Base-by-base conservation (phyloP, 53 echinoderm and acorn worm species). In the Henricia sp. region DNA sequence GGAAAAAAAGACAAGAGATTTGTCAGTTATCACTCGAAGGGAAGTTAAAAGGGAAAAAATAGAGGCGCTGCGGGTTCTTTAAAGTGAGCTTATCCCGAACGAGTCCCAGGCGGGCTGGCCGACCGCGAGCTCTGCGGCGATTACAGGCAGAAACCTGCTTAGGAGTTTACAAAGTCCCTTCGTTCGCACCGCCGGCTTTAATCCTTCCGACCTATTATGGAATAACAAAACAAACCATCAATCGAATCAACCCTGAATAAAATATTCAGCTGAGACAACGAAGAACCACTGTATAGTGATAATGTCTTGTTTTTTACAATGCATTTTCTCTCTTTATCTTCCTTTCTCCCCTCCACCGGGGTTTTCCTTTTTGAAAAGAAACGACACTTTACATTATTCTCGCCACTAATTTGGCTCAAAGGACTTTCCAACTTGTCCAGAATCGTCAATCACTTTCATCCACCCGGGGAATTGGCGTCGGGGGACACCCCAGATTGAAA, bases 31-130 rank as follows among this genome's bases (percentile, higher is more conserved):
- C 38, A 27, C 20, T 17, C 38, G 44, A 78, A 56, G 38, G 4
- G 74, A 27, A 30, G 78, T 40, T 40, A 42, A 13, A 24, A 21
- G 59, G 9, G 21, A 58, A 58, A 48, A 29, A 71, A 30, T 51
- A 50, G 50, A 72, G 50, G 67, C 48, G 80, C 80, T 64, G 80
- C 80, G 58, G 80, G 80, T 64, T 30, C 63, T 63, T 80, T 62
- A 62, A 80, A 80, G 80, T 80, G 80, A 64, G 80, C 80, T 80
- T 64, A 80, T 80, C 80, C 19, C n/a, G 26, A 28, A n/a, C 9
- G 44, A 64, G 32, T 80, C 80, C 64, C 80, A 3, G 30, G 80
- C 80, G 80, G 23, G 40, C 6, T 29, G 46, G 24, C 21, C 17
- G 28, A 26, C 43, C 21, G 44, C 43, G 24, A 44, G 44, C 44